Conservation (phyloP, 2,113 vertebrate species). For the Aptenodytes patagonicus region DNA sequence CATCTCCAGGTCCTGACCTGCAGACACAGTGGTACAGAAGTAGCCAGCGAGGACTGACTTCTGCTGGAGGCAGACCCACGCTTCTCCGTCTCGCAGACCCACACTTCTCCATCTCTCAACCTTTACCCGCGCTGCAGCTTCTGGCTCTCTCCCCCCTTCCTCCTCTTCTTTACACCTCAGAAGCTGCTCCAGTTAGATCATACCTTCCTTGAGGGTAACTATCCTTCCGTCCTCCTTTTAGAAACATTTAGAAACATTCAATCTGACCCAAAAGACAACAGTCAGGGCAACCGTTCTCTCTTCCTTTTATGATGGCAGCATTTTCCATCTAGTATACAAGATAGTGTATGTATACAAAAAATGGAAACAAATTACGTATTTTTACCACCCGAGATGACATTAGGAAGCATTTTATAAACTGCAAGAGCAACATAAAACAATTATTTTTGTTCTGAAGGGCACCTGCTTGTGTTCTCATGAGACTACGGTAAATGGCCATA, state of each 20-base stretch:
- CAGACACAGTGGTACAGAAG: fast-evolving
- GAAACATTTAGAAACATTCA: background rate
- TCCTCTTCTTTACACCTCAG: background rate
- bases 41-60: background rate
- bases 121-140: background rate
- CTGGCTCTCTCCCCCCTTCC: background rate
- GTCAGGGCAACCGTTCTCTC: background rate
- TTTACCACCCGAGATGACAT: background rate
- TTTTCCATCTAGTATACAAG: background rate
- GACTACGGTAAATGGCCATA: background rate
- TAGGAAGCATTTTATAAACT: background rate
- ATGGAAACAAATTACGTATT: background rate
- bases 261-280: background rate
- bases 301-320: background rate
- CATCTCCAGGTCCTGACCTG: background rate
- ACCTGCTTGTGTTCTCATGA: background rate
- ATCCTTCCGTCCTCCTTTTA: background rate
- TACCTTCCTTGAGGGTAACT: background rate
- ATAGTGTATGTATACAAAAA: background rate
- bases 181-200: background rate
- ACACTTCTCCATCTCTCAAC: background rate
- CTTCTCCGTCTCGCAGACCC: background rate
- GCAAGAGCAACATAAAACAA: background rate
- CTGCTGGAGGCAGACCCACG: background rate
- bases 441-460: background rate